A percentile compares a stretch with the other conserved stretches of the same genome.
Evolutionary conservation across 2,113 vertebrate genomes (phyloP).

Genomic region (Chrysemys picta): DNA sequence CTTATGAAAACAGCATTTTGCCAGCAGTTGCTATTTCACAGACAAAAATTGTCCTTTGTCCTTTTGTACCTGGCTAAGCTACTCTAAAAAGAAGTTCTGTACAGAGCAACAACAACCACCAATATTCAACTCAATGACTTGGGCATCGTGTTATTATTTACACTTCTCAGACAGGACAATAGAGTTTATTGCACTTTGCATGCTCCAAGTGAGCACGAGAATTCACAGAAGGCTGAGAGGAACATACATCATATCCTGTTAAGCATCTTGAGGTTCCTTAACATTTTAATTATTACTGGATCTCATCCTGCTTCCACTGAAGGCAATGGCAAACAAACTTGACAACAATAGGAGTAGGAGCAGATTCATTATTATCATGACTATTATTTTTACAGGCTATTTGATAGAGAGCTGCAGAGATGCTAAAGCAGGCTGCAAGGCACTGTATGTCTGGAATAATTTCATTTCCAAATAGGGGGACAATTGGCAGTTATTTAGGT

Average conservation of each 20-base stretch:
- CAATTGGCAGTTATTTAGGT: background rate
- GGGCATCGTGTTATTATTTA: background rate
- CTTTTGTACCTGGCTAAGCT: slow-evolving; percentile 20
- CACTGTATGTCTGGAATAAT: background rate
- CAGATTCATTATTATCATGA: background rate
- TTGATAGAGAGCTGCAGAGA: background rate
- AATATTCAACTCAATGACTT: slow-evolving; percentile 3
- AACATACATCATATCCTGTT: background rate
- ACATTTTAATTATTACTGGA: background rate
- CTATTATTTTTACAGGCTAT: background rate
- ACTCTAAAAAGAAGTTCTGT: slow-evolving; percentile 16
- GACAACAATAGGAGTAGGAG: background rate
- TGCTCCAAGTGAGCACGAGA: background rate
- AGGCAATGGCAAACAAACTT: background rate
- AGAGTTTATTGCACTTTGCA: background rate
- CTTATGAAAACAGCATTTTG: slow-evolving; percentile 22
- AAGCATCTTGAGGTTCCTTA: background rate
- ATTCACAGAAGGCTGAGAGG: background rate
- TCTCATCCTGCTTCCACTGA: background rate
- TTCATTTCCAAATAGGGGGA: background rate
- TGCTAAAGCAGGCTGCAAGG: background rate
- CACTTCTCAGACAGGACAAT: background rate
- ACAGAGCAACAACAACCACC: background rate
- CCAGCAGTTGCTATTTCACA: slow-evolving; percentile 7
- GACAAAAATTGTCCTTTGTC: background rate